Evolutionary conservation across 1,140 invertebrate species (phyloP).

Genomic region (Sogatella furcifera): DNA sequence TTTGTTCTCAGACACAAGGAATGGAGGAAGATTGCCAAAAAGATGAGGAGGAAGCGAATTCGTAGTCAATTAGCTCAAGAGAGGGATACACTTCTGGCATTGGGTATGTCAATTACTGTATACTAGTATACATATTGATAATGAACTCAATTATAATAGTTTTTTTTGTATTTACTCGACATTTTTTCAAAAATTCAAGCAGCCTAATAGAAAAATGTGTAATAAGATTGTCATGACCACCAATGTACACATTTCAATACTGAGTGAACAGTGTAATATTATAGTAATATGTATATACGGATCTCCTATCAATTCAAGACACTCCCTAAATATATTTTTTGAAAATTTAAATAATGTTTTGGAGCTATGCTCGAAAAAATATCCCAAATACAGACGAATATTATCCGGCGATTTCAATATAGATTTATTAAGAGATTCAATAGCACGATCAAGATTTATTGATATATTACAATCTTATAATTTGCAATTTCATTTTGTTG

Average conservation of each 20-base stretch:
- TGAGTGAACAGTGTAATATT: neutral
- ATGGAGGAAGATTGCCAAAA: conserved; percentile 49
- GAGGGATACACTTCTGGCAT: conserved; percentile 19
- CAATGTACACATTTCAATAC: too few relatives aligned
- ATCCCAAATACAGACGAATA: too few relatives aligned
- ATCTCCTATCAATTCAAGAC: neutral
- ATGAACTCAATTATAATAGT: neutral
- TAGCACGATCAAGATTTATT: too few relatives aligned
- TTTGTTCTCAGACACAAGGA: conserved; percentile 17
- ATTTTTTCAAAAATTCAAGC: too few relatives aligned
- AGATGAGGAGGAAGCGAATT: conserved; percentile 42
- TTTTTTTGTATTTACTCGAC: neutral
- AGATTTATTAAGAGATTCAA: too few relatives aligned
- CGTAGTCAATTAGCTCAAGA: conserved; percentile 36
- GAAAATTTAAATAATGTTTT: neutral
- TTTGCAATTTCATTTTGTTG: too few relatives aligned
- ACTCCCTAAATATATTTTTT: neutral
- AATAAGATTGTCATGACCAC: too few relatives aligned
- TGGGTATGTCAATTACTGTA: conserved; percentile 18
- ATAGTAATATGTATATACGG: neutral
- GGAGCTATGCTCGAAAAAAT: neutral
- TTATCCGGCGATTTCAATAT: too few relatives aligned
- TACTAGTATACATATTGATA: too few relatives aligned
- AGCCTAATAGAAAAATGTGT: too few relatives aligned
- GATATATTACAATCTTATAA: too few relatives aligned